Evolutionary conservation across 1,140 invertebrate species (phyloP), one percentile per base, ranked within the genome.

Genomic region (Sarcophaga bullata): DNA sequence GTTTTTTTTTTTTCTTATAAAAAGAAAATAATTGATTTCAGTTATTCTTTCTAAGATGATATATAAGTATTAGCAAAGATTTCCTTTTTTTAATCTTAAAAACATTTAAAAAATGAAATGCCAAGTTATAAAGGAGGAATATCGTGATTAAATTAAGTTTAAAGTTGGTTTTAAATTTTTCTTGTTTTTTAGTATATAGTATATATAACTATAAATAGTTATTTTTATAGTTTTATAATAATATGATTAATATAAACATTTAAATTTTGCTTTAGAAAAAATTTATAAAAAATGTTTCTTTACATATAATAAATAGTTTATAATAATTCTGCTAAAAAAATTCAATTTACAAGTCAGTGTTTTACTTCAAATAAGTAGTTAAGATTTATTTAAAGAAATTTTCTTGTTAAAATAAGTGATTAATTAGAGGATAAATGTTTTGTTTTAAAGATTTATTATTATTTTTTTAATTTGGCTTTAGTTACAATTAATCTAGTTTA

Each of bases 261-360:
- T 78, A 78, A 78, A 78, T 78, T 49, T 50, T 78, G 46, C 11
- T 75, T 73, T 78, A 78, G 75, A 78, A 78, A 78, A 78, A 78
- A 78, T 48, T 78, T 78, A 78, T 78, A 78, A 78, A 78, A 78
- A 78, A 78, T 78, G 48, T 49, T 52, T 76, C 3, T 76, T 37
- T 37, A 37, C 25, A 37, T 37, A 37, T 37, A 37, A 37, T 37
- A 48, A 37, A 37, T 37, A 48, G 13, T 76, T 76, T 50, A 15
- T 68, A 25, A 68, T 68, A 68, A 68, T 68, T 68, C 19, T 68
- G n/a, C 62, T 68, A 68, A 68, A 68, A 68, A 68, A 17, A 37
- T 37, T 37, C 25, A 68, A 68, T 68, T 68, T 68, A 68, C 62
- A 68, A 68, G 62, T 68, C 17, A 19, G 62, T 68, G 62, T 68